Conservation (phyloP, 2,888 invertebrate species). For the Colostygia pectinataria region DNA sequence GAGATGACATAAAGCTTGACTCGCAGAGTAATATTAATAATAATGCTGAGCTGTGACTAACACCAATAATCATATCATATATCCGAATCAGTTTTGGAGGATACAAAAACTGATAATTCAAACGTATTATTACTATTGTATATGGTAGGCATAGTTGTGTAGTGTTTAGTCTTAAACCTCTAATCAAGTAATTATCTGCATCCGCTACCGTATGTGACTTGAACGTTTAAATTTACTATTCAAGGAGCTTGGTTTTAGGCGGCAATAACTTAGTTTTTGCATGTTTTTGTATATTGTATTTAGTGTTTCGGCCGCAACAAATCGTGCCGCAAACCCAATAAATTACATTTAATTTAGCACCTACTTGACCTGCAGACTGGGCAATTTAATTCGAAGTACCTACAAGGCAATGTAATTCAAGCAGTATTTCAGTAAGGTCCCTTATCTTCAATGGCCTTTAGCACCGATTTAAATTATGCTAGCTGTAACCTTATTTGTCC, state of each 20-base stretch:
- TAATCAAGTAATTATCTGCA: constrained; percentile 19
- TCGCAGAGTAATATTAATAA: too few species aligned
- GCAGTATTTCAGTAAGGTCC: constrained; percentile 14
- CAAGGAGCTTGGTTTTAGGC: constrained; percentile 70
- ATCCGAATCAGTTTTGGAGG: too few species aligned
- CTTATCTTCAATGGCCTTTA: constrained; percentile 25
- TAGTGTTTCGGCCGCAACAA: constrained; percentile 35
- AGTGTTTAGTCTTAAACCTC: neutral
- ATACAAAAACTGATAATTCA: too few species aligned
- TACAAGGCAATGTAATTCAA: constrained; percentile 5
- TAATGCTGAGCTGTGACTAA: too few species aligned
- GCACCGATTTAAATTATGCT: constrained; percentile 13
- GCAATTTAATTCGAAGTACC: constrained; percentile 20
- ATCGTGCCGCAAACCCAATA: constrained; percentile 45
- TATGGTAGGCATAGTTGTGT: too few species aligned
- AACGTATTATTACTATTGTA: too few species aligned
- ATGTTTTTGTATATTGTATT: constrained; percentile 52
- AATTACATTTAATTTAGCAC: constrained; percentile 31
- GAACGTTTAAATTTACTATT: constrained; percentile 62
- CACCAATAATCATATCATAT: too few species aligned
- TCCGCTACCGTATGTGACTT: constrained; percentile 43
- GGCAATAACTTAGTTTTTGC: constrained; percentile 72
- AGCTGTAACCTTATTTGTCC: constrained; percentile 22
- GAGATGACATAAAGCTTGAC: too few species aligned
- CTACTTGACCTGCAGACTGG: constrained; percentile 30